These are phyloP conservation scores for Channallabes apus DNA, from an alignment of 2,797 vertebrate genomes.

Conservation along the genomic window DNA sequence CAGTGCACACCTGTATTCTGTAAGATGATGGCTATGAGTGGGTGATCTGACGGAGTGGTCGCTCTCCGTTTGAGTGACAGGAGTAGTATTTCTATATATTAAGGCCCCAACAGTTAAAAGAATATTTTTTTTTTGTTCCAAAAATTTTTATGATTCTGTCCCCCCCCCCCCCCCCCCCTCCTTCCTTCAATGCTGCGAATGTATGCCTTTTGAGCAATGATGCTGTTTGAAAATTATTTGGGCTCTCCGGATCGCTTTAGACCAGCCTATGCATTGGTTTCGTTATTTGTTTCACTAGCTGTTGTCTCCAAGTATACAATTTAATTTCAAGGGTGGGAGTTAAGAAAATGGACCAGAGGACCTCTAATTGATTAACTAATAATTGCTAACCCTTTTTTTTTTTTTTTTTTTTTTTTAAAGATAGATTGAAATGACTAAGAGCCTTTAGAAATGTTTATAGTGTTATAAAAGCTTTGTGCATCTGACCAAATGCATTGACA, in stretches of 20 bases:
- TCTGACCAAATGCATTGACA: conserved; percentile 57
- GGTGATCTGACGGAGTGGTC: conserved; percentile 56
- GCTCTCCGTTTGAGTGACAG: conserved; percentile 35
- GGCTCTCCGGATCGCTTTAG: conserved; percentile 44
- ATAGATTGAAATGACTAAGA: conserved; percentile 21
- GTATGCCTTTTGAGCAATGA: conserved; percentile 50
- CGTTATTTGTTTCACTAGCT: conserved; percentile 38
- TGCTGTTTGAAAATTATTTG: conserved; percentile 40
- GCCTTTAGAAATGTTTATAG: conserved; percentile 24
- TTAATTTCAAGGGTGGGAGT: not conserved
- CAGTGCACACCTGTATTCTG: conserved; percentile 48
- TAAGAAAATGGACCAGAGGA: not conserved
- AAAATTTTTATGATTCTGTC: conserved; percentile 48
- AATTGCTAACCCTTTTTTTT: not conserved
- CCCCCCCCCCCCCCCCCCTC: too few species aligned
- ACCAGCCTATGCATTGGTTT: conserved; percentile 51
- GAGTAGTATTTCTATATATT: conserved; percentile 51
- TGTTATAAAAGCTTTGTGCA: conserved; percentile 58
- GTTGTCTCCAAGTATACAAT: conserved; percentile 52
- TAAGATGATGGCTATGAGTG: conserved; percentile 51
- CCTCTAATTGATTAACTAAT: not conserved
- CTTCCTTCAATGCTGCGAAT: conserved; percentile 49
- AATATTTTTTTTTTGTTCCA: conserved; percentile 59
- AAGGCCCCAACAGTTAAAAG: conserved; percentile 41
- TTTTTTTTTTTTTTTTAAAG: conserved; percentile 25